phyloP scores from a whole-genome alignment of 2,888 invertebrate species.

The Lithosia quadra region DNA sequence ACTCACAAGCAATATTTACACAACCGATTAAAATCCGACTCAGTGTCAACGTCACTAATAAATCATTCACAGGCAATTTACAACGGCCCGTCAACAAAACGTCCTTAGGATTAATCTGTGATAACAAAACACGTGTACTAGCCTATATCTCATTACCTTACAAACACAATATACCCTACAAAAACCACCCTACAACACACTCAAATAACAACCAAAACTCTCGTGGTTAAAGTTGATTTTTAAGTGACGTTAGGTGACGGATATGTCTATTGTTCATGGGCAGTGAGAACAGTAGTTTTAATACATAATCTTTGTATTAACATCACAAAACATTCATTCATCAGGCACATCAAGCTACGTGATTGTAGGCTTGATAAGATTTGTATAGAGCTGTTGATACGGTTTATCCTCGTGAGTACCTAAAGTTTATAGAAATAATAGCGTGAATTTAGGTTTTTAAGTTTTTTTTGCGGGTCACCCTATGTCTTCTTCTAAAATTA shows the following conservation, averaged over 20 bases:
- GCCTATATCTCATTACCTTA: conserved; percentile 67
- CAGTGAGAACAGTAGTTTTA: conserved; percentile 66
- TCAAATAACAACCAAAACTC: conserved; percentile 12
- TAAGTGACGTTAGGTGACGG: not conserved
- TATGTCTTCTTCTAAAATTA: no score
- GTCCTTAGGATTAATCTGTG: conserved; percentile 68
- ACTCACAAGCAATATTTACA: conserved; percentile 12
- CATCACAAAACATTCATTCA: conserved; percentile 85
- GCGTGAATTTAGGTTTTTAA: no score
- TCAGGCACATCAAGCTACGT: conserved; percentile 75
- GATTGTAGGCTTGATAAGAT: conserved; percentile 73
- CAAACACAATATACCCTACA: conserved; percentile 17
- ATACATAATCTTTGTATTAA: conserved; percentile 78
- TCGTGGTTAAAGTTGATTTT: conserved; percentile 20
- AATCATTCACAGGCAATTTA: conserved; percentile 82
- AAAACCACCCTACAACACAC: conserved; percentile 1
- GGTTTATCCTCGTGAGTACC: not conserved
- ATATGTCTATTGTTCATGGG: conserved; percentile 23
- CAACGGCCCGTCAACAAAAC: conserved; percentile 61
- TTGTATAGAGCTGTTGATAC: conserved; percentile 60
- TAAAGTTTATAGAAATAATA: no score
- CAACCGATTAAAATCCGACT: conserved; percentile 57
- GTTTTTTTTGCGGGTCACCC: no score
- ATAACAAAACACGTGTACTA: conserved; percentile 80
- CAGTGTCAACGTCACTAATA: conserved; percentile 61